A percentile compares a stretch with the other conserved stretches of the same genome.
These are phyloP conservation scores for Coregonus sp. DNA, from an alignment of 2,797 vertebrate species.

Conservation along the genomic window DNA sequence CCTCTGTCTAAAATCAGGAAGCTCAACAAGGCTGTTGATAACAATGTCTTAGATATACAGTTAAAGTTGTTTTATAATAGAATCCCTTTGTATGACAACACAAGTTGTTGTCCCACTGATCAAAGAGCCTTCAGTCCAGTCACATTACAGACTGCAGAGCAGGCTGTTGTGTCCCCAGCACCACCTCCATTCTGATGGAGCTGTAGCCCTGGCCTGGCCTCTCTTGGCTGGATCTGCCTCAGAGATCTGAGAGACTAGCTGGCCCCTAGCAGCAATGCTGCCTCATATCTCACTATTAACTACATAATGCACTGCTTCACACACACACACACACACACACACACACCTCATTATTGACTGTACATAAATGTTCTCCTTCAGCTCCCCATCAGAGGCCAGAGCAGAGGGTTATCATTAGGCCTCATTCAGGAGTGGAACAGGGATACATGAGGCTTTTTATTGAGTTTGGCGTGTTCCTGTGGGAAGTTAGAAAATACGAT, in stretches of 20 bases:
- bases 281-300: background rate
- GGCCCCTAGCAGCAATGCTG: background rate
- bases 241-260: background rate
- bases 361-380: background rate
- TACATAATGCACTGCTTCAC: background rate
- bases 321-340: background rate
- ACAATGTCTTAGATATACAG: no score
- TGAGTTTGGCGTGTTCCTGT: slow-evolving; percentile 4
- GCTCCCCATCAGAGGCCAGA: background rate
- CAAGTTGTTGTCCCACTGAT: no score
- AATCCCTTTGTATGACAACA: no score
- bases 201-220: background rate
- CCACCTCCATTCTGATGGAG: no score
- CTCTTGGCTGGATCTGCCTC: no score
- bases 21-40: no score
- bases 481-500: background rate
- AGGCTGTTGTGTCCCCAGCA: background rate
- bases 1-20: no score
- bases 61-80: no score
- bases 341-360: slow-evolving; percentile 17
- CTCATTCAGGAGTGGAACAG: background rate
- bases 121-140: no score
- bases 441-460: background rate
- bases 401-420: slow-evolving; percentile 5
- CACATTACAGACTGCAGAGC: background rate